Base-by-base conservation (phyloP, 2,113 vertebrate genomes). In the Heterochromis multidens region DNA sequence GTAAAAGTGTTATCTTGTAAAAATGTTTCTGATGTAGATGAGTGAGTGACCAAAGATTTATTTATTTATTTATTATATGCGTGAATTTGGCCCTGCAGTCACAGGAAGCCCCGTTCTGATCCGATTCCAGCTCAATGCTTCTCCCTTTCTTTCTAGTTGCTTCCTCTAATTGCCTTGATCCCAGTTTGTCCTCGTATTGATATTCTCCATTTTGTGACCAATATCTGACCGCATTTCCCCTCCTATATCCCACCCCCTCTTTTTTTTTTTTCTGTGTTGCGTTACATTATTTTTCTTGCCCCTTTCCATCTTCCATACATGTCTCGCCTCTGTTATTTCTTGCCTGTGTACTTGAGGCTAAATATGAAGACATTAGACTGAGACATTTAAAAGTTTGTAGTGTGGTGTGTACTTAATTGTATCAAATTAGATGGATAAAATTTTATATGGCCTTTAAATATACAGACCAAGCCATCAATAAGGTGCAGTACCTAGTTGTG, bases 171-270 rank as follows among this genome's bases (percentile, higher is more conserved):
- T 83, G 63, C 61, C 58, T 86, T 21, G 5, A 65, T 72, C 27
- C 14, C 25, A 63, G 23, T 79, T 72, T 77, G 13, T 57, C 52
- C 49, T 54, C 3, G 23, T 43, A 78, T 88, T 87, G 63, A 89
- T 86, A 85, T 85, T 86, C 37, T 80, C 49, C 43, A 16, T 83
- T 77, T 77, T 82, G 25, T 89, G 80, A 93, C 92, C 90, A 61
- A 79, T 83, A 77, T 82, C 52, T 87, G 88, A 92, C 87, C 82
- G 17, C 57, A n/a, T 79, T 76, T 21, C 62, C 72, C 21, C 56
- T 58, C 2, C 29, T 12, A 25, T 33, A 57, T 60, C 58, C 52
- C 67, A 29, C 25, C 77, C 17, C 5, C 7, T 3, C 27, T 67
- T 19, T 65, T 31, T 25, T 33, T 61, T n/a, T n/a, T 62, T 60